Evolutionary conservation across 2,888 invertebrate genomes (phyloP), one percentile per base, ranked within the genome.

Genomic region (Timandra comae): DNA sequence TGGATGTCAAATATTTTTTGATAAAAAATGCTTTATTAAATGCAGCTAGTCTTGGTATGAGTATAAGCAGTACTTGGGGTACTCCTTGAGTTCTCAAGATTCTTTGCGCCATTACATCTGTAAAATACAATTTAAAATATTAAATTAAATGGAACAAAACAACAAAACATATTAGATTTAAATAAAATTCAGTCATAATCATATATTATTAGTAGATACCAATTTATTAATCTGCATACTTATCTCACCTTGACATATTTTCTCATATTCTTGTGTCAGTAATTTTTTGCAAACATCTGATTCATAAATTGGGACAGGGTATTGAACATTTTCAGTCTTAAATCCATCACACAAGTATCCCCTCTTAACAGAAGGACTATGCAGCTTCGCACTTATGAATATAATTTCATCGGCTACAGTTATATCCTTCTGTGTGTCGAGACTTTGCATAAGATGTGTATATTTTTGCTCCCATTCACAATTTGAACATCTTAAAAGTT

Each of bases 41-140:
- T n/a, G 98, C 96, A 3, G 97, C 98, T 30, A 98, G 78, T 46
- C 98, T 88, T 1, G 99, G 99, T 38, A 99, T 85, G 28, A 99
- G 90, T 22, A 92, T 91, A 35, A 98, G 88, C 7, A 99, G 75
- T 0, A 94, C 91, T 62, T 95, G 94, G 51, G 98, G 97, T 11
- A 98, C 94, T 65, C 94, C 92, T 3, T 89, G 84, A 30, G 92
- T 93, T 52, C 93, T 90, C 0, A 92, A 90, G 30, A 87, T 75
- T 36, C 93, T 88, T 57, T 96, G 95, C 23, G 90, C 90, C 77
- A 98, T 88, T 2, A 96, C 93, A 77, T 93, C 91, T 62, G 84
- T 59, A 79, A 80, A 33, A 1, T 16, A 1, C 20, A 20, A 7
- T 7, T 20, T 7, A 20, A 20, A 20, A n/a, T n/a, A n/a, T n/a